Evolutionary conservation across 2,888 invertebrate species (phyloP).

Genomic region (Myathropa florea): DNA sequence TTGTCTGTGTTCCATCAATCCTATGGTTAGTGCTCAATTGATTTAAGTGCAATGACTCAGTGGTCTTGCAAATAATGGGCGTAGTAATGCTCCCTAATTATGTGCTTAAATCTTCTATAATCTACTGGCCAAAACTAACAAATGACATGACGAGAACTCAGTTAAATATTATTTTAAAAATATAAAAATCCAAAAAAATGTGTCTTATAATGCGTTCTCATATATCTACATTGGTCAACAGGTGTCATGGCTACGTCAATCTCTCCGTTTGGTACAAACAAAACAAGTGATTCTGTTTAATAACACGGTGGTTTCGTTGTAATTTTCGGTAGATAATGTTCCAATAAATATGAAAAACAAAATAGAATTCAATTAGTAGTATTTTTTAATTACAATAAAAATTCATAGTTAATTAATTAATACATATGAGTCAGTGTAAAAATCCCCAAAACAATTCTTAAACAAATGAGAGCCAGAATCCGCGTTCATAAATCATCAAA

Average conservation of each 20-base stretch:
- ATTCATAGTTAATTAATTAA: too few relatives aligned
- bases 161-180: too few relatives aligned
- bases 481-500: too few relatives aligned
- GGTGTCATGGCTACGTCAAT: conserved; percentile 50
- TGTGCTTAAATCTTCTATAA: not conserved
- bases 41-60: not conserved
- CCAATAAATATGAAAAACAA: not conserved
- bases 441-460: too few relatives aligned
- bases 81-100: conserved; percentile 8
- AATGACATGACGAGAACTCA: not conserved
- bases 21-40: conserved; percentile 38
- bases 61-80: conserved; percentile 16
- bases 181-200: not conserved
- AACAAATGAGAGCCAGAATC: too few relatives aligned
- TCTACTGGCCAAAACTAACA: not conserved
- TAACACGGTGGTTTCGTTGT: not conserved
- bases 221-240: conserved; percentile 35
- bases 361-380: not conserved
- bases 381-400: too few relatives aligned
- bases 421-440: too few relatives aligned
- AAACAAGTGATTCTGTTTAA: not conserved
- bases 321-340: not conserved
- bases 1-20: conserved; percentile 13
- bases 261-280: conserved; percentile 13
- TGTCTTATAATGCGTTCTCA: not conserved